Conservation (phyloP, 2,113 vertebrate species). For the Apodemus sylvaticus region DNA sequence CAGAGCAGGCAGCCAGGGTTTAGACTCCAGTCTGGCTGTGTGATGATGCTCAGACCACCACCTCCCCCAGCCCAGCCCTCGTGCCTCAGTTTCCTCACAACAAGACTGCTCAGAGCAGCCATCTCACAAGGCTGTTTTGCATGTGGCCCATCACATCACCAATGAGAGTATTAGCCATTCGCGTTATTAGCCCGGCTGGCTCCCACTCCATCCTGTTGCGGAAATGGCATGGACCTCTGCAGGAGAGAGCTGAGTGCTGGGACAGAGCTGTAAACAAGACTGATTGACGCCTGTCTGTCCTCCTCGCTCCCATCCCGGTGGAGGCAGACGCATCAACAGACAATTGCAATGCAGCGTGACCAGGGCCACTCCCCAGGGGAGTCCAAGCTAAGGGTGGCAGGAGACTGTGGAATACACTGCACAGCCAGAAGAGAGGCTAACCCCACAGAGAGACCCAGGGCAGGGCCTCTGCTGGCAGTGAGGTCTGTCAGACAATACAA, state of each 20-base stretch:
- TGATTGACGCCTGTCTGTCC: conserved; percentile 45
- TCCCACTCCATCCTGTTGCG: not conserved
- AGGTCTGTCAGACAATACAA: not conserved
- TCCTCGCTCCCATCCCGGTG: not conserved
- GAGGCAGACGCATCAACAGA: conserved; percentile 41
- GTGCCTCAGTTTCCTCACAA: conserved; percentile 23
- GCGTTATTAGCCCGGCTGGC: not conserved
- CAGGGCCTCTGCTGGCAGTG: not conserved
- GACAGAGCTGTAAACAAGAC: conserved; percentile 53
- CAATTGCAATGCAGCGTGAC: not conserved
- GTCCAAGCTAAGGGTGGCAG: not conserved
- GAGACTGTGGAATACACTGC: too few species aligned
- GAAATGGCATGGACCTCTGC: conserved; percentile 1
- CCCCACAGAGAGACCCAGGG: not conserved
- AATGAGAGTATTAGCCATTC: not conserved
- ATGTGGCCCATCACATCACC: not conserved
- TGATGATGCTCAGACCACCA: not conserved
- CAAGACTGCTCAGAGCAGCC: not conserved
- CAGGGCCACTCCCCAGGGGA: conserved; percentile 24
- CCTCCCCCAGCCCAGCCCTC: not conserved
- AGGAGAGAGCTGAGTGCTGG: conserved; percentile 26
- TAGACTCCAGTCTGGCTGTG: not conserved
- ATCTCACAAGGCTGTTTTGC: not conserved
- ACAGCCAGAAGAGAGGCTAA: not conserved
- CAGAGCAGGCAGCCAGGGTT: not conserved